Base-by-base conservation (phyloP, 2,888 invertebrate genomes). In the Balanococcus diminutus region DNA sequence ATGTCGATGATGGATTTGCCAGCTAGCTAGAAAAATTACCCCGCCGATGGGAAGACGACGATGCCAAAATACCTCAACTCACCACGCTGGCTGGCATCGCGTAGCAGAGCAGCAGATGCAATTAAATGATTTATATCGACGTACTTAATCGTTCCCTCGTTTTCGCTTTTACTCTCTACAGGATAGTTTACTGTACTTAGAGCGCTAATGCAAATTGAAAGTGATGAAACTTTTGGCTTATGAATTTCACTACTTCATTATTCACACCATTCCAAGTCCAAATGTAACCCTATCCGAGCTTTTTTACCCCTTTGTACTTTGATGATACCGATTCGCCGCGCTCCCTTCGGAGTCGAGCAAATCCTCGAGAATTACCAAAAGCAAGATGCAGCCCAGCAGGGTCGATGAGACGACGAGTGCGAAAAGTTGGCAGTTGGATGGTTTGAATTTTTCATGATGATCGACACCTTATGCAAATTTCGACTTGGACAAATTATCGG, bases 171-270 rank as follows among this genome's bases (percentile, higher is more conserved):
- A 32, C 36, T 36, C 42, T 42, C 42, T 36, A 8, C 8, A 36
- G 5, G 36, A 36, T 36, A 36, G n/a, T n/a, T n/a, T 36, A 36
- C 36, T 36, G n/a, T 36, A 36, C 36, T 36, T 4, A 36, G 36
- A 36, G 19, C 0, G 28, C 75, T 32, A 32, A 75, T 75, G 75
- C 19, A 75, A 75, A 75, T 32, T 67, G 61, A 67, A 67, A 67
- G 75, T 22, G 75, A 75, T 32, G 32, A 75, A 32, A 75, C 36
- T 75, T 75, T 32, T 75, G 32, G 32, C 32, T 75, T 75, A 36
- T 75, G 75, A 75, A 75, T 75, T 75, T 75, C 75, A n/a, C n/a
- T 75, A 75, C 32, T 75, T 75, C 31, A 75, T 75, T 75, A 75
- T 75, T 32, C 8, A 32, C 32, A 75, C 8, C 75, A 28, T 67